These are phyloP conservation scores for Phallusia fumigata DNA, from an alignment of 23 tunicate species.

Conservation along the genomic window DNA sequence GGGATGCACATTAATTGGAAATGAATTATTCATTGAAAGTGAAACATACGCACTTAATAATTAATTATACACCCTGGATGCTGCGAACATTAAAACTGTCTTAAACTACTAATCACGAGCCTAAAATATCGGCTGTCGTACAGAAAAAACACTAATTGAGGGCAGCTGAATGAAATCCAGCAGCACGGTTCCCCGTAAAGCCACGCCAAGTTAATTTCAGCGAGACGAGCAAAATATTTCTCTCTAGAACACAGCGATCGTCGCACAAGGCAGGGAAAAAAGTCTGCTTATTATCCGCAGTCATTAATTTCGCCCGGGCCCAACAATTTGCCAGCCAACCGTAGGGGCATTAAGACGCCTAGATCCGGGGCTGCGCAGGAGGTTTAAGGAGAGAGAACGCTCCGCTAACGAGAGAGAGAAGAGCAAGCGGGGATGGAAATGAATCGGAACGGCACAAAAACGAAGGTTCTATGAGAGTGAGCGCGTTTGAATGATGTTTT, in stretches of 20 bases:
- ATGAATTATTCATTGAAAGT: not conserved
- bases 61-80: not conserved
- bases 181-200: too few relatives aligned
- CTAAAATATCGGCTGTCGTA: too few relatives aligned
- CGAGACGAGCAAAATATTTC: not conserved
- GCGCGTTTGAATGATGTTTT: too few relatives aligned
- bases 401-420: not conserved
- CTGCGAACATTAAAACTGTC: too few relatives aligned
- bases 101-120: too few relatives aligned
- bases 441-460: not conserved
- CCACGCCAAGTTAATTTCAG: not conserved
- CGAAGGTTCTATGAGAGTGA: too few relatives aligned
- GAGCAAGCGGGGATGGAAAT: not conserved
- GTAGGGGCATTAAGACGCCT: not conserved
- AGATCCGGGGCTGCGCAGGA: not conserved
- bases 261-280: not conserved
- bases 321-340: not conserved
- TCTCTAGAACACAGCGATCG: not conserved
- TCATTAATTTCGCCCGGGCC: constrained; percentile 5
- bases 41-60: not conserved
- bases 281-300: constrained; percentile 7
- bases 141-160: too few relatives aligned
- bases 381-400: not conserved
- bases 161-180: too few relatives aligned
- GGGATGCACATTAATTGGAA: not conserved